Conservation (phyloP, 2,113 vertebrate genomes). For the Epinephelus fuscoguttatus region DNA sequence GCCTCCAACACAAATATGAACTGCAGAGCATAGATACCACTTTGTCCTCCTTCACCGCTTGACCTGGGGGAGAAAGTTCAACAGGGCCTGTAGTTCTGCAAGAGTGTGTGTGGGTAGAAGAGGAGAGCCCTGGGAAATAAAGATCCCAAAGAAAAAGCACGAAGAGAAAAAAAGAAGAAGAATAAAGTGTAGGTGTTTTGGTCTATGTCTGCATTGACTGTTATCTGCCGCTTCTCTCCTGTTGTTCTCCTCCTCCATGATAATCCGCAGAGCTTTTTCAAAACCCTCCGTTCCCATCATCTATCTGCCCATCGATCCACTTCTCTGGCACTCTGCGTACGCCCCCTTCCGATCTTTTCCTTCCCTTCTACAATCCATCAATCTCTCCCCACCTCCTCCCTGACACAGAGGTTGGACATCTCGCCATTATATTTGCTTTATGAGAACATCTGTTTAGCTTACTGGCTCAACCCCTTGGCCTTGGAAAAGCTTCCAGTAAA, state of each 20-base stretch:
- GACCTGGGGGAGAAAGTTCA: constrained; percentile 74
- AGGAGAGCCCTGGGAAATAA: constrained; percentile 52
- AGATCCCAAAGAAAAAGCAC: constrained; percentile 43
- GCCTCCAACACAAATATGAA: constrained; percentile 82
- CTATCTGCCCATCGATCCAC: constrained; percentile 55
- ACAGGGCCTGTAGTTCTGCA: constrained; percentile 40
- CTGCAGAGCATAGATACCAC: constrained; percentile 79
- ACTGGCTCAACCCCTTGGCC: constrained; percentile 67
- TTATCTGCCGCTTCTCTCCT: constrained; percentile 44
- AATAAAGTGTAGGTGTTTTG: constrained; percentile 48
- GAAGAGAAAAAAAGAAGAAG: neutral
- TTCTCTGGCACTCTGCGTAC: constrained; percentile 37
- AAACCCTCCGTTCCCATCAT: constrained; percentile 50
- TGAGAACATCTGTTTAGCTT: constrained; percentile 82
- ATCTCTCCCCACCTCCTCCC: constrained; percentile 68
- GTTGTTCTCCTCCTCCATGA: constrained; percentile 36
- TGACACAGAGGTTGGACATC: constrained; percentile 64
- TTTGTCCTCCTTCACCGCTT: constrained; percentile 76
- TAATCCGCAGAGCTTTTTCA: constrained; percentile 42
- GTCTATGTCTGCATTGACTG: constrained; percentile 38
- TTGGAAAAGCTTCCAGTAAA: constrained; percentile 64
- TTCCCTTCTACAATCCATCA: constrained; percentile 61
- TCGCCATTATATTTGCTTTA: constrained; percentile 73
- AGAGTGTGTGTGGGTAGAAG: constrained; percentile 21
- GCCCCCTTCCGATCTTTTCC: constrained; percentile 25